A percentile compares a stretch with the other conserved stretches of the same genome.
These are phyloP conservation scores for Cheirogaleus major DNA, from an alignment of 2,797 vertebrate genomes.

Conservation along the genomic window DNA sequence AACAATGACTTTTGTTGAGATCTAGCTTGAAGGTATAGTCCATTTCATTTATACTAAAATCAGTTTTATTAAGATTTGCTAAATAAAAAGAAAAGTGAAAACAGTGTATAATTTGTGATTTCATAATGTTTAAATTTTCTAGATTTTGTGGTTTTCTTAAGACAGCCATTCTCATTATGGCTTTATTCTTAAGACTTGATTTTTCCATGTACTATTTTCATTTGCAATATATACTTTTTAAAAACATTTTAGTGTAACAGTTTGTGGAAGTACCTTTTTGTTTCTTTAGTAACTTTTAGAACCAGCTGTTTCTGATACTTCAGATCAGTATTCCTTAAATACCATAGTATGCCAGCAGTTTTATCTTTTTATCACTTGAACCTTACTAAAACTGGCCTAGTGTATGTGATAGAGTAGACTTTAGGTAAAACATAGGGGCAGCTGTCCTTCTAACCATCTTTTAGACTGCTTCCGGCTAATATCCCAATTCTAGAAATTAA, in stretches of 20 bases:
- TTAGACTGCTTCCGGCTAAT: not conserved
- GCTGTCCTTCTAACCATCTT: not conserved
- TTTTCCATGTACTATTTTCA: slow-evolving; percentile 38
- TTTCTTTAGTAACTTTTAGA: slow-evolving; percentile 25
- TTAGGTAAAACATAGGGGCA: not conserved
- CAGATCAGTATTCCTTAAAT: not conserved
- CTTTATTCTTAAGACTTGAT: slow-evolving; percentile 41
- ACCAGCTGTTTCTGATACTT: not conserved
- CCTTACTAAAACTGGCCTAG: not conserved
- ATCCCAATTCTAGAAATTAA: slow-evolving; percentile 34
- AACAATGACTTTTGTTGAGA: not conserved
- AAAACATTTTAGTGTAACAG: not conserved
- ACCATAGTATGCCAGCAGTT: not conserved
- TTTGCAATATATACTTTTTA: not conserved
- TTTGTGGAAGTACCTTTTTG: slow-evolving; percentile 17
- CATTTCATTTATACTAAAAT: slow-evolving; percentile 33
- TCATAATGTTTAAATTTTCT: slow-evolving; percentile 1
- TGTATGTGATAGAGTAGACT: not conserved
- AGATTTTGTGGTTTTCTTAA: not conserved
- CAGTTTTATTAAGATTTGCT: not conserved
- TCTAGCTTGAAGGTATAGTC: not conserved
- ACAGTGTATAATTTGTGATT: not conserved
- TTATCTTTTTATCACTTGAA: not conserved
- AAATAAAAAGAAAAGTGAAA: not conserved
- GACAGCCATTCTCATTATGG: not conserved